Conservation (phyloP, 2,797 vertebrate species). For the Anolis apletophallus region DNA sequence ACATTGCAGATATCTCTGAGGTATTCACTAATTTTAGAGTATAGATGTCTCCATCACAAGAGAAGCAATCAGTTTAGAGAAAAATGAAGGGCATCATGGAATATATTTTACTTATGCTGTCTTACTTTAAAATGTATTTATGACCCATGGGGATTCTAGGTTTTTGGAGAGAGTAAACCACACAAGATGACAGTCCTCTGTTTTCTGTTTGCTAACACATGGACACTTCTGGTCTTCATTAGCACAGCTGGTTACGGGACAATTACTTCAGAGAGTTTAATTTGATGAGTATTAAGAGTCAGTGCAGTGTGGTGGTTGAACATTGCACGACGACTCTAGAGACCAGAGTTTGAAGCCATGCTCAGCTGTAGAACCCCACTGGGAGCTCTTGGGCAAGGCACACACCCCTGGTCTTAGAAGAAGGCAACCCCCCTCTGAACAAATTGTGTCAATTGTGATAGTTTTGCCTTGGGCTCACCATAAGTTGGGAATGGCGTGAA, state of each 20-base stretch:
- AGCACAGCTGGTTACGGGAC: background rate
- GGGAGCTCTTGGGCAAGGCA: too few species aligned
- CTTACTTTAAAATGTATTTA: background rate
- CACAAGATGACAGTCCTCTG: background rate
- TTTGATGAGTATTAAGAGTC: background rate
- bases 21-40: background rate
- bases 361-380: too few species aligned
- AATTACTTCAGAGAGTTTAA: background rate
- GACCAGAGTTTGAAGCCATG: too few species aligned
- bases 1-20: constrained; percentile 41
- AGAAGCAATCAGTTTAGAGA: background rate
- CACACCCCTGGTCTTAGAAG: too few species aligned
- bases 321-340: too few species aligned
- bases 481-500: too few species aligned
- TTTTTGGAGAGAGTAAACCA: background rate
- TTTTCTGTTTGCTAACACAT: background rate
- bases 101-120: background rate
- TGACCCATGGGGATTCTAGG: background rate
- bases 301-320: too few species aligned
- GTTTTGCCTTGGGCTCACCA: too few species aligned
- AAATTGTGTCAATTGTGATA: too few species aligned
- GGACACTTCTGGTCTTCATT: background rate
- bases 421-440: too few species aligned
- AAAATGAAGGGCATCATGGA: background rate
- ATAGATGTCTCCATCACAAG: background rate